A percentile compares a stretch with the other conserved stretches of the same genome.
Conservation (phyloP, 2,888 invertebrate genomes). For the Cerastoderma edule region DNA sequence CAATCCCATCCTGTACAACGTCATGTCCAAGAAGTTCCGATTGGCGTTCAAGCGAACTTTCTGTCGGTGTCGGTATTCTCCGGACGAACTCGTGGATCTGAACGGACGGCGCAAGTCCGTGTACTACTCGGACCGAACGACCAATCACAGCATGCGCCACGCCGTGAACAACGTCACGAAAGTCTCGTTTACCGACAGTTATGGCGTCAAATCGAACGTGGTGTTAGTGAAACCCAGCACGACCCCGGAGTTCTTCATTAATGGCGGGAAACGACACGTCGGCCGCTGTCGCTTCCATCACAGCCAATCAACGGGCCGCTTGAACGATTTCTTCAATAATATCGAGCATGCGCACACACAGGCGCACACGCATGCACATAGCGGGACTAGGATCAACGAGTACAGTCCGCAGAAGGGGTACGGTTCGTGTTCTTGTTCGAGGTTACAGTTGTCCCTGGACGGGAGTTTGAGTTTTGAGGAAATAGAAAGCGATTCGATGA, state of each 20-base stretch:
- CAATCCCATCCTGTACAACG: conserved; percentile 50
- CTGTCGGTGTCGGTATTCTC: conserved; percentile 46
- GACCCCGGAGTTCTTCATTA: conserved; percentile 12
- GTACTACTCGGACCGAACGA: conserved; percentile 46
- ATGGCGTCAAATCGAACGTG: conserved; percentile 32
- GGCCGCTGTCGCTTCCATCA: conserved; percentile 23
- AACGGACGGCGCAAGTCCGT: conserved; percentile 52
- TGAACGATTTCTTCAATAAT: conserved; percentile 40
- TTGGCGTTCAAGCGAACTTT: conserved; percentile 52
- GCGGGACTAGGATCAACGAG: conserved; percentile 12
- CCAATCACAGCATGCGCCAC: conserved; percentile 27
- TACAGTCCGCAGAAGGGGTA: background rate
- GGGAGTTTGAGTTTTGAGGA: conserved; percentile 45
- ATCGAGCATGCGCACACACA: conserved; percentile 26
- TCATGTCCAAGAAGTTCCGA: conserved; percentile 57
- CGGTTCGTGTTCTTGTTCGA: conserved; percentile 6
- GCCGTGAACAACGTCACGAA: conserved; percentile 32
- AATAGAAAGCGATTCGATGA: conserved; percentile 41
- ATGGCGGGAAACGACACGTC: conserved; percentile 24
- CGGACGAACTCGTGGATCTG: conserved; percentile 47
- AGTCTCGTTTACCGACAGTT: conserved; percentile 28
- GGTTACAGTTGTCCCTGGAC: conserved; percentile 30
- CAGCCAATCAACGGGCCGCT: conserved; percentile 37
- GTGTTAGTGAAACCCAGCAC: conserved; percentile 35
- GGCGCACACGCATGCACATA: conserved; percentile 14